Evolutionary conservation across 2,113 vertebrate species (phyloP).

Genomic region (Muntiacus muntjak): DNA sequence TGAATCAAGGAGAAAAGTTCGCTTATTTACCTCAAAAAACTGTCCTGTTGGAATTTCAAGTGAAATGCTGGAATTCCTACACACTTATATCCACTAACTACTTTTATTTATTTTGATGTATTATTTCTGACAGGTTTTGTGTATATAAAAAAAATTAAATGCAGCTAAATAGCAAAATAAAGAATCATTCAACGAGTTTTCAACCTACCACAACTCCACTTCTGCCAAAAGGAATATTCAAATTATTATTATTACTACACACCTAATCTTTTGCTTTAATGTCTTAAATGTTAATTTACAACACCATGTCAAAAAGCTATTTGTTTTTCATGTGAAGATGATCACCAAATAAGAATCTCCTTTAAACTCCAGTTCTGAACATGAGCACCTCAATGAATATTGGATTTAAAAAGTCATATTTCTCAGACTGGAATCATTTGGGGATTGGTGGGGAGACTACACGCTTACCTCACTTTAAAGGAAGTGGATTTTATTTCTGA

Average conservation of each 20-base stretch:
- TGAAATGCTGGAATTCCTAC: neutral
- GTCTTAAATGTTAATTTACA: neutral
- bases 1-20: neutral
- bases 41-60: neutral
- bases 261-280: neutral
- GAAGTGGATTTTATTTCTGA: slow-evolving; percentile 19
- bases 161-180: neutral
- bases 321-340: neutral
- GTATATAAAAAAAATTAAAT: neutral
- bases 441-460: neutral
- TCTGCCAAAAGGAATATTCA: neutral
- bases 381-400: neutral
- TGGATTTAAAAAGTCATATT: neutral
- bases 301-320: neutral
- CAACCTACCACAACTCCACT: neutral
- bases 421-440: neutral
- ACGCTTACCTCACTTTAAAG: neutral
- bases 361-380: neutral
- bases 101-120: neutral
- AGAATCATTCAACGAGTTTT: neutral
- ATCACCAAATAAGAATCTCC: neutral
- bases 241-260: neutral
- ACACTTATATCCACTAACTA: neutral
- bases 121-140: neutral
- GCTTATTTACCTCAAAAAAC: neutral